phyloP scores from a whole-genome alignment of 2,888 invertebrate genomes.

The Vanessa cardui region DNA sequence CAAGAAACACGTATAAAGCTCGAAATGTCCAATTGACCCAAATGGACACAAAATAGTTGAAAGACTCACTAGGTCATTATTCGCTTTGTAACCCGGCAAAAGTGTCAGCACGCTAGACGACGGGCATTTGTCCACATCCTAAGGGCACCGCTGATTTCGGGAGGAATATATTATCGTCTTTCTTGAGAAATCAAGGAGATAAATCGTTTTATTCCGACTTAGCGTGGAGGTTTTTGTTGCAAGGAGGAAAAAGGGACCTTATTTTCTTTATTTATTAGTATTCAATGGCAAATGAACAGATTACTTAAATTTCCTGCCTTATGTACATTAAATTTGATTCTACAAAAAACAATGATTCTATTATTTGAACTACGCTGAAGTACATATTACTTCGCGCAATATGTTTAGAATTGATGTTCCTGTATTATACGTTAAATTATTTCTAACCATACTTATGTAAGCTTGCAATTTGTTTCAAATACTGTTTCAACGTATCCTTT shows the following conservation, averaged over 20 bases:
- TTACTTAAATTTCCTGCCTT: too few relatives aligned
- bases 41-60: slow-evolving; percentile 80
- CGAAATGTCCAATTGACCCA: slow-evolving; percentile 77
- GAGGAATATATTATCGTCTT: slow-evolving; percentile 70
- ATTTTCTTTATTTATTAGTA: background rate
- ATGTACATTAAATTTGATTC: too few relatives aligned
- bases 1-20: slow-evolving; percentile 72
- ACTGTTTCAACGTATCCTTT: background rate
- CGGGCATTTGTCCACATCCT: slow-evolving; percentile 79
- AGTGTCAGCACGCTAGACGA: slow-evolving; percentile 74
- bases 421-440: background rate
- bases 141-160: slow-evolving; percentile 74
- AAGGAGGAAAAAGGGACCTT: slow-evolving; percentile 10
- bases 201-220: slow-evolving; percentile 58
- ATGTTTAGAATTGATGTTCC: too few relatives aligned
- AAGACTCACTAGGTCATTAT: slow-evolving; percentile 76
- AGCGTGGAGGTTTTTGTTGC: slow-evolving; percentile 40
- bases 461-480: background rate
- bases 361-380: too few relatives aligned
- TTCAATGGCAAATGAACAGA: too few relatives aligned
- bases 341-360: too few relatives aligned
- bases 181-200: slow-evolving; percentile 69
- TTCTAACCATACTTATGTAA: background rate
- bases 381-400: too few relatives aligned
- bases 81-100: slow-evolving; percentile 71